Conservation (phyloP, 2,888 invertebrate species). For the Agrochola circellaris region DNA sequence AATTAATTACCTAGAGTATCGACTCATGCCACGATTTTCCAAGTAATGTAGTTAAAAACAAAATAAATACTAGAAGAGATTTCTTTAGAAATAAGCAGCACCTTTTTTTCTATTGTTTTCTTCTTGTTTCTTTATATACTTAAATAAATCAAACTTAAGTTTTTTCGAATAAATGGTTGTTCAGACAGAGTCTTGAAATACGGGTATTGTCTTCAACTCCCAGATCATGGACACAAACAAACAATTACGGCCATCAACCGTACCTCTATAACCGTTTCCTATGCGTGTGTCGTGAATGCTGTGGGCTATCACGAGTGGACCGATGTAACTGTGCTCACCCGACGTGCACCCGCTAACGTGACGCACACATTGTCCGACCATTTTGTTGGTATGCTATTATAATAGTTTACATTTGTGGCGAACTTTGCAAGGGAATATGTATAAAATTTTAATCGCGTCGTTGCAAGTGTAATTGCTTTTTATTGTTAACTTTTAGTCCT, state of each 20-base stretch:
- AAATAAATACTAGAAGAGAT: background rate
- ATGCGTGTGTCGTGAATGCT: slow-evolving; percentile 77
- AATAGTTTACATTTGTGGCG: slow-evolving; percentile 16
- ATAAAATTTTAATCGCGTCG: no score
- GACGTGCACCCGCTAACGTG: slow-evolving; percentile 48
- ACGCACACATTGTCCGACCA: slow-evolving; percentile 38
- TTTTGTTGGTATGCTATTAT: slow-evolving; percentile 45
- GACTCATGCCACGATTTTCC: background rate
- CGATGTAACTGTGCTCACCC: slow-evolving; percentile 53
- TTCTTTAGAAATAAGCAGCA: background rate
- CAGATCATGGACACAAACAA: slow-evolving; percentile 60
- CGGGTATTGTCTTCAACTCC: slow-evolving; percentile 30
- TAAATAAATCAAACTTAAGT: background rate
- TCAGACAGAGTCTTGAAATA: background rate
- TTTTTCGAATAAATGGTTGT: background rate
- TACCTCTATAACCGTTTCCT: slow-evolving; percentile 49
- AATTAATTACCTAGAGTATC: background rate
- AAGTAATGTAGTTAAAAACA: background rate
- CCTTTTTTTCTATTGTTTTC: background rate
- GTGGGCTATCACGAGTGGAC: slow-evolving; percentile 80
- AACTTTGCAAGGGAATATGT: background rate
- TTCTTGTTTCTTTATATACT: background rate
- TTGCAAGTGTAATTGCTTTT: no score
- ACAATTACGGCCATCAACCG: slow-evolving; percentile 58
- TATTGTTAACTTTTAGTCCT: background rate